phyloP scores from a whole-genome alignment of 2,888 invertebrate genomes.

The Andrena minutula region DNA sequence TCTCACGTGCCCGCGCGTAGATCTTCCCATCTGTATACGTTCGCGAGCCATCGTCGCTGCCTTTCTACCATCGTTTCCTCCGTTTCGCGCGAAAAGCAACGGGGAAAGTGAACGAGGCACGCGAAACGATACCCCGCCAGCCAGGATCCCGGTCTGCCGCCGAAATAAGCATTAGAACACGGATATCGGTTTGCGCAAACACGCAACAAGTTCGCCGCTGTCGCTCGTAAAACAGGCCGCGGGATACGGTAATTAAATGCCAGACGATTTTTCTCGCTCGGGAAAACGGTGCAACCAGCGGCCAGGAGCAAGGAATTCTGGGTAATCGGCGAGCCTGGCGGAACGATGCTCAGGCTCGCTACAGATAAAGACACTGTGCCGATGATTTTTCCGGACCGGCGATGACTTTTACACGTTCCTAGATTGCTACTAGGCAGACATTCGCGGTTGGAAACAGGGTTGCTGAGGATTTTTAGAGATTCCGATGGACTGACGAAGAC shows the following conservation, averaged over 20 bases:
- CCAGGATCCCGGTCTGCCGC: slow-evolving; percentile 11
- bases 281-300: not conserved
- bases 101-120: slow-evolving; percentile 37
- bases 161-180: slow-evolving; percentile 46
- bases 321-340: not conserved
- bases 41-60: not conserved
- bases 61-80: not conserved
- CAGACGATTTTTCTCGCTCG: slow-evolving; percentile 30
- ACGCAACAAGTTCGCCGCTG: slow-evolving; percentile 68
- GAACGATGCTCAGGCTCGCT: not conserved
- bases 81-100: not conserved
- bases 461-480: not conserved
- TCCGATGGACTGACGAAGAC: too few relatives aligned
- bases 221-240: slow-evolving; percentile 48
- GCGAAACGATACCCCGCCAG: slow-evolving; percentile 30
- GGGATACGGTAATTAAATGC: slow-evolving; percentile 54
- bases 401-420: not conserved
- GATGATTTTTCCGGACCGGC: not conserved
- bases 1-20: slow-evolving; percentile 26
- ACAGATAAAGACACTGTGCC: not conserved
- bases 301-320: slow-evolving; percentile 7
- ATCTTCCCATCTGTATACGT: slow-evolving; percentile 11
- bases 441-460: not conserved
- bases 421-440: not conserved
- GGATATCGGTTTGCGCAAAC: slow-evolving; percentile 57